Evolutionary conservation across 2,113 vertebrate genomes (phyloP).

Genomic region (Chlorocebus sabaeus): DNA sequence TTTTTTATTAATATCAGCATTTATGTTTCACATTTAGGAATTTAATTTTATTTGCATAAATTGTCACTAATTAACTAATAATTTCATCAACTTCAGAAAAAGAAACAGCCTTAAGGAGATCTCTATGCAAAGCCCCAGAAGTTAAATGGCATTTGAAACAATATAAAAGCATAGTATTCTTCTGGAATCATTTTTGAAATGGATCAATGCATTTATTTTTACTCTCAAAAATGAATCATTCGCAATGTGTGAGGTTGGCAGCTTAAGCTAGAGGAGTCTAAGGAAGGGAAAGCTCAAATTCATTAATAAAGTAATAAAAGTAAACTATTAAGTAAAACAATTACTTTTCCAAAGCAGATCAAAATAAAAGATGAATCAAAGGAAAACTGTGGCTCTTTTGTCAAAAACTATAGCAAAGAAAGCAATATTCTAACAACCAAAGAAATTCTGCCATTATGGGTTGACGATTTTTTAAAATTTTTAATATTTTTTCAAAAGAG

Average conservation of each 20-base stretch:
- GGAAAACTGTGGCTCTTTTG: background rate
- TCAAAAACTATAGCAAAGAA: background rate
- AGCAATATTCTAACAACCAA: background rate
- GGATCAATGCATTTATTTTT: background rate
- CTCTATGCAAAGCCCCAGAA: background rate
- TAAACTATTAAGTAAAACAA: constrained; percentile 70
- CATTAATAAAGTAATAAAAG: constrained; percentile 73
- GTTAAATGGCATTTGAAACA: background rate
- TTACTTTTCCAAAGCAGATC: constrained; percentile 50
- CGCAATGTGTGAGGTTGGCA: constrained; percentile 51
- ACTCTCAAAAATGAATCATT: constrained; percentile 16
- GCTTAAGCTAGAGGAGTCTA: constrained; percentile 47
- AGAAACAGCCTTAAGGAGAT: background rate
- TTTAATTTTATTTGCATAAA: background rate
- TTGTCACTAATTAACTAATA: background rate
- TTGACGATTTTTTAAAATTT: background rate
- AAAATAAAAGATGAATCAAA: constrained; percentile 30
- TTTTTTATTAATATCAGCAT: background rate
- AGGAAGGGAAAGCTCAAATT: constrained; percentile 59
- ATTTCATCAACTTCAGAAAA: background rate
- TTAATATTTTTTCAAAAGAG: background rate
- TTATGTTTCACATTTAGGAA: background rate
- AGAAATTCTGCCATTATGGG: background rate
- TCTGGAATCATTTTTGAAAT: constrained; percentile 37
- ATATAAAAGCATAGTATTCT: background rate